Conservation (phyloP, 2,797 vertebrate species). For the Squalus acanthias region DNA sequence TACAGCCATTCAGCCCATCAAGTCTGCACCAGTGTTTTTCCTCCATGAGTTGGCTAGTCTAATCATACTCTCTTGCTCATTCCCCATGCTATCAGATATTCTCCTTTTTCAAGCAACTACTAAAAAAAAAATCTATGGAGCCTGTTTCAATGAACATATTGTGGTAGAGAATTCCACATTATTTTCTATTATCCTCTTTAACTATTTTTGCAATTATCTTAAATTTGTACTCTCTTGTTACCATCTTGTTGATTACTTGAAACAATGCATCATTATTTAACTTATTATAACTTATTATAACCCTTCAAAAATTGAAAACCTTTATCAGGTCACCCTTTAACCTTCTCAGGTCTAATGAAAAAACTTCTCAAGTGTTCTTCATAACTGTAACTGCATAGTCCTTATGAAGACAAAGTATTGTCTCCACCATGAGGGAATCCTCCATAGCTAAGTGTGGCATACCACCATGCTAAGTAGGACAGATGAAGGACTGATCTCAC, state of each 20-base stretch:
- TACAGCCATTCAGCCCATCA: background rate
- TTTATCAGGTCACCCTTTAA: background rate
- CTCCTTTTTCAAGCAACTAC: background rate
- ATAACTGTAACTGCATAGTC: background rate
- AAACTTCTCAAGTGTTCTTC: background rate
- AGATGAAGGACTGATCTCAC: background rate
- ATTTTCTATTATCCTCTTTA: background rate
- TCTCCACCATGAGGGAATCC: background rate
- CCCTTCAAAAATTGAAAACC: background rate
- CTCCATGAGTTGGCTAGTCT: background rate
- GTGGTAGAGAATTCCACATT: background rate
- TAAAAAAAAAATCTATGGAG: background rate
- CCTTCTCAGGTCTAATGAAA: background rate
- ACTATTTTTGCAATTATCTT: no score
- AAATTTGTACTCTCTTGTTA: background rate
- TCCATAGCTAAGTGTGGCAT: background rate
- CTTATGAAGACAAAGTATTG: background rate
- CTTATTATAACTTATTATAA: no score
- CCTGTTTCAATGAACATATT: background rate
- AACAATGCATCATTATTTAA: background rate
- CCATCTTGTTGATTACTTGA: background rate
- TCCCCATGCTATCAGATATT: background rate
- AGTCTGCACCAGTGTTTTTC: background rate
- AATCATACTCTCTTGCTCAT: background rate
- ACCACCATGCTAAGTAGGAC: background rate